These are phyloP conservation scores for Psylliodes chrysocephalus DNA, from an alignment of 2,888 invertebrate genomes.

Conservation along the genomic window DNA sequence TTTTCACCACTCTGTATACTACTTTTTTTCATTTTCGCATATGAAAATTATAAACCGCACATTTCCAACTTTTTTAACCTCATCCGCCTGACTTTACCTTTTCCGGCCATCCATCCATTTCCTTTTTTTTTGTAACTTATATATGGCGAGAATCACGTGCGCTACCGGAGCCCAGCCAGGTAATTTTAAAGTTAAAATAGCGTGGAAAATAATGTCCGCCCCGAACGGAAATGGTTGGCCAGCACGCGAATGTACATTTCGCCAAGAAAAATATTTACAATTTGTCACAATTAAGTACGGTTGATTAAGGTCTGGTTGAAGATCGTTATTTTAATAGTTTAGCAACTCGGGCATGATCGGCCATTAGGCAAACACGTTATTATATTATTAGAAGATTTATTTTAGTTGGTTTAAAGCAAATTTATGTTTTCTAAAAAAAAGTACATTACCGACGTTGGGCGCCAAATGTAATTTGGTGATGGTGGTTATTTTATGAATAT, in stretches of 20 bases:
- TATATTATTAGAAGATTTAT: no score
- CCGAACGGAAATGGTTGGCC: neutral
- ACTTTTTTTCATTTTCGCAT: no score
- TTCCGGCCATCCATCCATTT: neutral
- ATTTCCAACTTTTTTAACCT: neutral
- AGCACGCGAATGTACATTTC: conserved; percentile 22
- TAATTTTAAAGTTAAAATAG: conserved; percentile 21
- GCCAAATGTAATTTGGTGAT: no score
- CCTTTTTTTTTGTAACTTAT: neutral
- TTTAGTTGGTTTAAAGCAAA: no score
- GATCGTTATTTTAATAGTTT: neutral
- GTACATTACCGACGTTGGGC: no score
- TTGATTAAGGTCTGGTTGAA: neutral
- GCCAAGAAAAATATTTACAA: conserved; percentile 7
- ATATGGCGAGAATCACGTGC: neutral
- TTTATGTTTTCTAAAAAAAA: no score
- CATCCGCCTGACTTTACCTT: neutral
- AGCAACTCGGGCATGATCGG: no score
- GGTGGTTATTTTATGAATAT: no score
- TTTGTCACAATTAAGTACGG: conserved; percentile 12
- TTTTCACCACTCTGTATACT: no score
- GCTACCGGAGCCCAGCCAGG: conserved; percentile 6
- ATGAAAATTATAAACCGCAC: neutral
- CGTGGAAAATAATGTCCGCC: conserved; percentile 11
- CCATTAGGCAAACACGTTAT: no score